Evolutionary conservation across 2,113 vertebrate species (phyloP), one percentile per base, ranked within the genome.

Genomic region (Apodemus sylvaticus): DNA sequence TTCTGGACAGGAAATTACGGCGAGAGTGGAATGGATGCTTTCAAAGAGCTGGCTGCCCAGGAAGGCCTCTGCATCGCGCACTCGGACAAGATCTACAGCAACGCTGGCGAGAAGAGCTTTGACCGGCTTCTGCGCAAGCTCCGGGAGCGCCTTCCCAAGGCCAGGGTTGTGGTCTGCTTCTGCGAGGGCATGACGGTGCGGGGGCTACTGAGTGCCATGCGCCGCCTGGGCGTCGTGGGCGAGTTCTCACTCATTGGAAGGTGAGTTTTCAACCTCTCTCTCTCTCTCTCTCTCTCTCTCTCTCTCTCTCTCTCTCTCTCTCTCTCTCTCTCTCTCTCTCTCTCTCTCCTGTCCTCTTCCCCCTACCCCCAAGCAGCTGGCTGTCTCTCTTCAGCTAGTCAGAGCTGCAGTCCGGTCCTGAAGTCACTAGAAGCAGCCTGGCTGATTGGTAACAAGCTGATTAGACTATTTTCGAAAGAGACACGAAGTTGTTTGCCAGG

Each of bases 41-140:
- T 99, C 98, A 99, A 99, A 98, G 99, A 99, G 97, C 94, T 99
- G 98, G 99, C 99, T 86, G 99, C 99, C 86, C 99, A 99, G 97
- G 99, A 99, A 95, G 99, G 99, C 51, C 98, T 99, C 64, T 99
- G 99, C 97, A 99, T 99, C 76, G 99, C 99, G 82, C 99, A 99
- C 97, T 99, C 99, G 2, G 99, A 99, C 98, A 99, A 99, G 98
- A 99, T 99, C 99, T 99, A 99, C 98, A 99, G 99, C 97, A 99
- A 99, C 0, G 99, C 99, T 0, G 99, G 99, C 0, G 99, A 99
- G 97, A 99, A 99, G 98, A 99, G 99, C 97, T 99, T 99, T 92
- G 99, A 99, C 85, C 99, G 99, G 5, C 99, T 99, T 34, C 98
- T 99, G 76, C 98, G 99, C 97, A 99, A 99, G 96, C 99, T 99